phyloP scores from a whole-genome alignment of 2,113 vertebrate species.

The Oplegnathus fasciatus region DNA sequence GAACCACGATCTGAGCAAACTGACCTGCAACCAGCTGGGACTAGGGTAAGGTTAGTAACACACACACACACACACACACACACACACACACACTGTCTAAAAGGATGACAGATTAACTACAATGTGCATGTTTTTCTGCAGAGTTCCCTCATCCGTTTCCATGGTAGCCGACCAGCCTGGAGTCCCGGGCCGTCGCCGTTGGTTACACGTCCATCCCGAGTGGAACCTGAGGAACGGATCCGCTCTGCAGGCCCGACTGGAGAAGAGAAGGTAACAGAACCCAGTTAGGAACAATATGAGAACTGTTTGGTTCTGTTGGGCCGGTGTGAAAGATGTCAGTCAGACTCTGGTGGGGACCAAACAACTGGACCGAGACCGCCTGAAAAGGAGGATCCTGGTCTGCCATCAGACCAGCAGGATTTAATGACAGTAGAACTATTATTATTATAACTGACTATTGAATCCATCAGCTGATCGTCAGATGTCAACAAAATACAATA shows the following conservation, averaged over 20 bases:
- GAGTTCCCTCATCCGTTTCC: conserved; percentile 84
- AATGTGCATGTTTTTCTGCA: conserved; percentile 59
- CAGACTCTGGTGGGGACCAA: too few species aligned
- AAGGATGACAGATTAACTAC: neutral
- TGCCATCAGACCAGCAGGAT: too few species aligned
- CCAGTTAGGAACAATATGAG: too few species aligned
- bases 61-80: conserved; percentile 46
- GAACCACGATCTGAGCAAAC: conserved; percentile 87
- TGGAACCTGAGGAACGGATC: conserved; percentile 86
- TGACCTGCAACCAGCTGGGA: conserved; percentile 95
- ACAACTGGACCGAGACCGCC: too few species aligned
- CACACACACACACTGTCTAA: neutral
- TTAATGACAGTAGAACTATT: too few species aligned
- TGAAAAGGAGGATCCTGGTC: too few species aligned
- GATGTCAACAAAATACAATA: too few species aligned
- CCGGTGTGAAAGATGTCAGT: too few species aligned
- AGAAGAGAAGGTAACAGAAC: conserved; percentile 86
- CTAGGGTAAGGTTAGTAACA: conserved; percentile 83
- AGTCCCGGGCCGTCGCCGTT: conserved; percentile 82
- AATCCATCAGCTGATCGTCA: too few species aligned
- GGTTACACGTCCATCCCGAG: conserved; percentile 88
- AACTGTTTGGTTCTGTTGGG: too few species aligned
- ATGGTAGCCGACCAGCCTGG: conserved; percentile 78
- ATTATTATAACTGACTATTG: too few species aligned
- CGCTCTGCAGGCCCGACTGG: conserved; percentile 89